phyloP scores from a whole-genome alignment of 2,888 invertebrate species.

The Leptinotarsa haldemani region DNA sequence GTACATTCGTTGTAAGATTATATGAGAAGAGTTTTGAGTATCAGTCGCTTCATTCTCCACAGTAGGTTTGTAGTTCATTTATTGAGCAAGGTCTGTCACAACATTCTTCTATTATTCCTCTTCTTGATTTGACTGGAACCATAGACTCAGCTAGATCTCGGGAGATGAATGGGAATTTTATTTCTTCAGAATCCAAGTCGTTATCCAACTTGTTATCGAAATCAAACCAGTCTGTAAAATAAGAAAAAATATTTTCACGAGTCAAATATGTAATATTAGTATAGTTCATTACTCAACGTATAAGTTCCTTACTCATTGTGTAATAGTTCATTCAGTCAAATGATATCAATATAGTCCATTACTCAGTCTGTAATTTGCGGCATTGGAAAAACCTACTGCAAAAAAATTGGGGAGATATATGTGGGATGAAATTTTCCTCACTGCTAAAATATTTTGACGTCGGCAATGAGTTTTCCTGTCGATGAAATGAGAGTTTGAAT shows the following conservation, averaged over 20 bases:
- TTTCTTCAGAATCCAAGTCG: not conserved
- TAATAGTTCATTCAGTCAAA: too few species aligned
- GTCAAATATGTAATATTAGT: not conserved
- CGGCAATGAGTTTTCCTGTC: too few species aligned
- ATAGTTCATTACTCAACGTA: not conserved
- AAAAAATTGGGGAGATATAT: too few species aligned
- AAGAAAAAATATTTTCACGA: not conserved
- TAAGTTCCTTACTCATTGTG: not conserved
- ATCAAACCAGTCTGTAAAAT: not conserved
- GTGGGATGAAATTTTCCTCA: too few species aligned
- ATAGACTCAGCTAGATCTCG: not conserved
- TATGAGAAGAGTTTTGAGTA: too few species aligned
- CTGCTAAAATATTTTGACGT: too few species aligned
- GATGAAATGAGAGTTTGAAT: too few species aligned
- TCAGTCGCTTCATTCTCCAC: not conserved
- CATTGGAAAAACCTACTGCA: too few species aligned
- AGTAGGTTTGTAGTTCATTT: not conserved
- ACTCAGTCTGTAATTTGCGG: too few species aligned
- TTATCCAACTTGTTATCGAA: constrained; percentile 1
- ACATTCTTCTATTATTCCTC: constrained; percentile 7
- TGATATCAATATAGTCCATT: too few species aligned
- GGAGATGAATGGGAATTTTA: not conserved
- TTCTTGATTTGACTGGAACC: not conserved
- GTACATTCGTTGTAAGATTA: too few species aligned
- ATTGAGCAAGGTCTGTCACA: not conserved